These are phyloP conservation scores for Bungarus multicinctus DNA, from an alignment of 2,113 vertebrate genomes.

Conservation along the genomic window DNA sequence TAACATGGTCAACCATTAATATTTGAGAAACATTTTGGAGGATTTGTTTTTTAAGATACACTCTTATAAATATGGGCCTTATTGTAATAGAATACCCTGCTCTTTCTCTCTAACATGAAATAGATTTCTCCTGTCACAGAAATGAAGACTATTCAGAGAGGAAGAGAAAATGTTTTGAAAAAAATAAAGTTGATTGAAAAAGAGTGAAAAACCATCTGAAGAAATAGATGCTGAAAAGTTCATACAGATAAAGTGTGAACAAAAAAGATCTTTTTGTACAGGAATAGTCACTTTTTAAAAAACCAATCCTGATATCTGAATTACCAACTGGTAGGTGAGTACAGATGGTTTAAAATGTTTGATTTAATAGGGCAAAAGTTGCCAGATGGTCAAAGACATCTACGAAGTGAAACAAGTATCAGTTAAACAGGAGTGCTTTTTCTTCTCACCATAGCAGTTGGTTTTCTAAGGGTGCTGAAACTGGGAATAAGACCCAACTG, in stretches of 20 bases:
- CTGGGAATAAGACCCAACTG: background rate
- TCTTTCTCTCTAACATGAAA: background rate
- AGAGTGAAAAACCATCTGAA: background rate
- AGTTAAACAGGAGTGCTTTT: background rate
- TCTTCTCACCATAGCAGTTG: background rate
- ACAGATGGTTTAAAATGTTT: slow-evolving; percentile 18
- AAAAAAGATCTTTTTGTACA: background rate
- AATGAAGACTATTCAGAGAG: background rate
- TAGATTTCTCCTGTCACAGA: background rate
- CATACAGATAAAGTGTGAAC: background rate
- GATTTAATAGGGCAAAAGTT: background rate
- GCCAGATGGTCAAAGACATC: slow-evolving; percentile 2
- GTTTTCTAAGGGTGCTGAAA: background rate
- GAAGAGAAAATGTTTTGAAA: background rate
- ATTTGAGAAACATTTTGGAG: background rate
- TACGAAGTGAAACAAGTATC: background rate
- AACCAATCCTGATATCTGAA: background rate
- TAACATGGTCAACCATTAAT: background rate
- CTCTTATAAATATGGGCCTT: background rate
- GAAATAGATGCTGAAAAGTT: background rate
- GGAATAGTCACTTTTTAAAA: background rate
- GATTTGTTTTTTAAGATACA: background rate
- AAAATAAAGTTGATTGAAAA: background rate
- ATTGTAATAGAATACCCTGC: background rate
- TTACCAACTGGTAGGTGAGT: background rate